A percentile compares a stretch with the other conserved stretches of the same genome.
Conservation (phyloP, 2,113 vertebrate species). For the Gorsachius goisagi region DNA sequence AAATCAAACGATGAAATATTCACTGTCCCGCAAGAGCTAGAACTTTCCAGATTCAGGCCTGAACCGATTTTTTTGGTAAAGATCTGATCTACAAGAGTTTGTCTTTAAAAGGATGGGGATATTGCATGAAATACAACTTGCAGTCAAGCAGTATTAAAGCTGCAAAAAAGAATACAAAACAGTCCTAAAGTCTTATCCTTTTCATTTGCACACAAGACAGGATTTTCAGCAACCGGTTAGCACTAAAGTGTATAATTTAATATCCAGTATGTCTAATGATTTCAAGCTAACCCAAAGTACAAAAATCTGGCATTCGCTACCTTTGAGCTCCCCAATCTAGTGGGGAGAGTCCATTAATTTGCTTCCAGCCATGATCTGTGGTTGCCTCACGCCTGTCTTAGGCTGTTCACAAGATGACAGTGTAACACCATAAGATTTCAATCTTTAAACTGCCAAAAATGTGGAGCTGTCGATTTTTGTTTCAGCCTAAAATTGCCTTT, state of each 20-base stretch:
- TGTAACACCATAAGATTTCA: constrained; percentile 20
- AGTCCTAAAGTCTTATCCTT: neutral
- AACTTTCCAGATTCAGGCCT: neutral
- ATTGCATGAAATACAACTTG: neutral
- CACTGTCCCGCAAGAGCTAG: neutral
- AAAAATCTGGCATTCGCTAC: neutral
- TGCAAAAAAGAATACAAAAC: neutral
- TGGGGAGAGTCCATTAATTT: neutral
- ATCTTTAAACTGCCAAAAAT: neutral
- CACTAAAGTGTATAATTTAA: neutral
- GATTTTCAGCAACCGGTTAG: neutral
- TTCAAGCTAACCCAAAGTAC: neutral
- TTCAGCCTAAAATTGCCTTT: neutral
- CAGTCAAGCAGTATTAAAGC: neutral
- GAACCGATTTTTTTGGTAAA: neutral
- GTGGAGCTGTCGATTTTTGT: neutral
- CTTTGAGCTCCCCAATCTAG: neutral
- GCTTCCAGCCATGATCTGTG: neutral
- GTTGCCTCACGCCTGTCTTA: neutral
- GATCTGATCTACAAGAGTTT: neutral
- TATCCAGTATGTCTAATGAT: neutral
- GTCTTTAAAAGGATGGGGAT: neutral
- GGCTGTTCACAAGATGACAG: constrained; percentile 41
- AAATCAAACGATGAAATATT: neutral
- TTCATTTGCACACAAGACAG: neutral